phyloP scores from a whole-genome alignment of 2,888 invertebrate species.

The Steromphala cineraria region DNA sequence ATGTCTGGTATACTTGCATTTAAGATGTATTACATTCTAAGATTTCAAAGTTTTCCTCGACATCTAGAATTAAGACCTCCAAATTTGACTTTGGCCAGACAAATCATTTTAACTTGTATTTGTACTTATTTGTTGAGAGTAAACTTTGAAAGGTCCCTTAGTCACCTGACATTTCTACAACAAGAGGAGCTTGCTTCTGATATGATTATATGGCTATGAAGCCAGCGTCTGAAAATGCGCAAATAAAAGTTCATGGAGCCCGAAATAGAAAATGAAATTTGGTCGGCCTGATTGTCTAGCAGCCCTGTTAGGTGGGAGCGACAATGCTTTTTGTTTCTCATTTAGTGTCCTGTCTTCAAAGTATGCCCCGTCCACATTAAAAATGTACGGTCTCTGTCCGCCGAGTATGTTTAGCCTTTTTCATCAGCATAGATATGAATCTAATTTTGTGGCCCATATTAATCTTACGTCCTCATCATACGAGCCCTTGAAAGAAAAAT shows the following conservation, averaged over 20 bases:
- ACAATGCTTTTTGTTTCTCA: conserved; percentile 12
- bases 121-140: conserved; percentile 7
- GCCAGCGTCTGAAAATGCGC: neutral
- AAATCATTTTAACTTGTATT: conserved; percentile 18
- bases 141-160: conserved; percentile 14
- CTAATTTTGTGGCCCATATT: too few species aligned
- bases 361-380: neutral
- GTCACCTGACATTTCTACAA: neutral
- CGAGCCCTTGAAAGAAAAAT: too few species aligned
- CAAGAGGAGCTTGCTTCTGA: neutral
- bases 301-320: neutral
- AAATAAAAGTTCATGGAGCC: conserved; percentile 7
- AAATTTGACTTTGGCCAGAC: conserved; percentile 11
- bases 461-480: too few species aligned
- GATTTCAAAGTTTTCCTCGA: neutral
- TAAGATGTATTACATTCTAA: neutral
- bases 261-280: conserved; percentile 17
- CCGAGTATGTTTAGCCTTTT: too few species aligned
- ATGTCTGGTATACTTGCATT: too few species aligned
- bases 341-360: neutral
- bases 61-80: neutral
- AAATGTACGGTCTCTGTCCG: neutral
- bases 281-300: neutral
- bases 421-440: too few species aligned
- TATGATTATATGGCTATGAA: conserved; percentile 2